Percentiles rank a stretch among this genome's conserved stretches.
These are phyloP conservation scores for Crepidodera aurea DNA, from an alignment of 2,888 invertebrate genomes.

Conservation along the genomic window DNA sequence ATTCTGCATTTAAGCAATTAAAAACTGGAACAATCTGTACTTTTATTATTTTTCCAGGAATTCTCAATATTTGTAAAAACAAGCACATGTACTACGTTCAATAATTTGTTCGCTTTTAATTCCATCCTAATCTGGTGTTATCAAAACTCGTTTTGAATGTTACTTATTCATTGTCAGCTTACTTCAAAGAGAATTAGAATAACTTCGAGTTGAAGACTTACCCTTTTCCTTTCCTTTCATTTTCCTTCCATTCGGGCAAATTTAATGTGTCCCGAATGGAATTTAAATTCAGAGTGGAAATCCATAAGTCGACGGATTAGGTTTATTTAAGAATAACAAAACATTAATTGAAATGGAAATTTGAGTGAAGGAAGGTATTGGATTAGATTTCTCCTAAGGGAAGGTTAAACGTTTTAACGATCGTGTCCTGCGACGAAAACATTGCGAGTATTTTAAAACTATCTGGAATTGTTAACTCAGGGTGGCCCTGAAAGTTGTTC, in stretches of 20 bases:
- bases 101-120: slow-evolving; percentile 19
- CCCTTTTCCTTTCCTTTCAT: slow-evolving; percentile 33
- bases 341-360: slow-evolving; percentile 38
- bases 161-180: slow-evolving; percentile 57
- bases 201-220: slow-evolving; percentile 49
- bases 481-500: too few species aligned
- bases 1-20: too few species aligned
- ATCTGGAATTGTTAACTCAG: too few species aligned
- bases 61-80: too few species aligned
- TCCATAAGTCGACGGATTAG: slow-evolving; percentile 42
- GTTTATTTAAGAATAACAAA: slow-evolving; percentile 42
- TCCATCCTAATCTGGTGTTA: slow-evolving; percentile 44
- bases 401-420: background rate
- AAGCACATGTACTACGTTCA: background rate
- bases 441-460: too few species aligned
- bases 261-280: slow-evolving; percentile 48
- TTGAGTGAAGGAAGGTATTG: slow-evolving; percentile 21
- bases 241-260: slow-evolving; percentile 42
- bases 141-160: slow-evolving; percentile 56
- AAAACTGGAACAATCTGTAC: too few species aligned
- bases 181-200: slow-evolving; percentile 55
- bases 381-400: slow-evolving; percentile 18
- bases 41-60: too few species aligned
- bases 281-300: slow-evolving; percentile 44
- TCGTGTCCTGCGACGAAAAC: too few species aligned